phyloP scores from a whole-genome alignment of 2,797 vertebrate species.

The Pterois miles region DNA sequence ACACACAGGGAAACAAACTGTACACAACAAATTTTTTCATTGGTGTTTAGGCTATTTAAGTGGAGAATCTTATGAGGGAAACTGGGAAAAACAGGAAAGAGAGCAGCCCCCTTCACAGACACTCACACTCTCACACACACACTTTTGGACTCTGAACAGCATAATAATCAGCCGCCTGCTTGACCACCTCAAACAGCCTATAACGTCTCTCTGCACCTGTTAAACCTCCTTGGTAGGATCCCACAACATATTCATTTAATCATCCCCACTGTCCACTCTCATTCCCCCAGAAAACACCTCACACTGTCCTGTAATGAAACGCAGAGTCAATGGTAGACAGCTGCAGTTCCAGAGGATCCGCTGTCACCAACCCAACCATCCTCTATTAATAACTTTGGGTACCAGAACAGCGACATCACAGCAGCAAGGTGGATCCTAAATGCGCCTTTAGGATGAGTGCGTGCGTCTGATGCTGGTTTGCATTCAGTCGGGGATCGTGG shows the following conservation, averaged over 20 bases:
- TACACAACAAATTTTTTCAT: not conserved
- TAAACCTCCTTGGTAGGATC: not conserved
- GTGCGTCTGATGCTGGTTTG: constrained; percentile 63
- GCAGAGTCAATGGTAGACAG: constrained; percentile 14
- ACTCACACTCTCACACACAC: not conserved
- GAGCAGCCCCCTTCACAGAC: not conserved
- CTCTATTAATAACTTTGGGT: constrained; percentile 67
- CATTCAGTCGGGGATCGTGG: constrained; percentile 56
- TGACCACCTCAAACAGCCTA: constrained; percentile 33
- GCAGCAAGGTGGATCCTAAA: constrained; percentile 38
- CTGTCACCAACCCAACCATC: constrained; percentile 25
- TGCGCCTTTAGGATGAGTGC: constrained; percentile 46
- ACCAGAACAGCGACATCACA: constrained; percentile 34
- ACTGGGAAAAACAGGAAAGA: constrained; percentile 2
- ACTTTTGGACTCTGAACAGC: constrained; percentile 33
- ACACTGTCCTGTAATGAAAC: constrained; percentile 12
- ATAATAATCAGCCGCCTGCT: constrained; percentile 43
- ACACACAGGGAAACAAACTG: not conserved
- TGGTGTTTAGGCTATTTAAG: not conserved
- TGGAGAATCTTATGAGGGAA: not conserved
- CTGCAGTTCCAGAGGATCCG: constrained; percentile 17
- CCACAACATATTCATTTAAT: not conserved
- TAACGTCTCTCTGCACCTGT: not conserved
- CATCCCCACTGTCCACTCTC: not conserved
- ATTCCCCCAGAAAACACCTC: not conserved